Conservation (phyloP, 2,113 vertebrate genomes). For the Lophotis ruficrista region DNA sequence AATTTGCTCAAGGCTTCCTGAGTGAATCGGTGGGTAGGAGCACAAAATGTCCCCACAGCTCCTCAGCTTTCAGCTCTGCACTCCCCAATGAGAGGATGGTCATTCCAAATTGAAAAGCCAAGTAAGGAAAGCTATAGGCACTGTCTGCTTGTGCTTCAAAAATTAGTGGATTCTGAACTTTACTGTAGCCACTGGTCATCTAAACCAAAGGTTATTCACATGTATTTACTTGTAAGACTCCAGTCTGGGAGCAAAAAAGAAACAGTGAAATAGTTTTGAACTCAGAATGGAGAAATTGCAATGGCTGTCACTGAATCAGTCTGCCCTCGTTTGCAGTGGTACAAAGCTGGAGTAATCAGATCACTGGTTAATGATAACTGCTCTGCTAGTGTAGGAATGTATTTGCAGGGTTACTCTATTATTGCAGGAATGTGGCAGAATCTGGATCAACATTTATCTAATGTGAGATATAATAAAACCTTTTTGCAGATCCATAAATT, state of each 20-base stretch:
- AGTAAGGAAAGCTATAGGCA: background rate
- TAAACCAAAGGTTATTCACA: background rate
- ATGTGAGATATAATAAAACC: background rate
- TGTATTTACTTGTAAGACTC: constrained; percentile 10
- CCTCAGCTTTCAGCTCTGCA: background rate
- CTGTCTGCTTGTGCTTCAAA: background rate
- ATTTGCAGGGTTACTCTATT: background rate
- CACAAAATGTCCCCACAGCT: background rate
- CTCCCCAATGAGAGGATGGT: background rate
- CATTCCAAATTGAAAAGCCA: background rate
- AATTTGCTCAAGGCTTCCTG: background rate
- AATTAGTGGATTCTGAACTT: background rate
- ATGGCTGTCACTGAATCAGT: background rate
- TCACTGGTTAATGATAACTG: constrained; percentile 8
- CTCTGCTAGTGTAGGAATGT: background rate
- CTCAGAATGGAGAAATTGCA: background rate
- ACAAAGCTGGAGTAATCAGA: background rate
- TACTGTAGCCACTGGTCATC: constrained; percentile 11
- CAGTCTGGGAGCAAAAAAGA: background rate
- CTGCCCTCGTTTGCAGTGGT: background rate
- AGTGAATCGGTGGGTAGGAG: background rate
- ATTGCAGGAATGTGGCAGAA: background rate
- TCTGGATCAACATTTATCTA: background rate
- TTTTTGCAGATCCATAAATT: background rate
- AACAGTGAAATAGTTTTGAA: background rate